These are phyloP conservation scores for Coenonympha arcania DNA, from an alignment of 2,888 invertebrate species.

Conservation along the genomic window DNA sequence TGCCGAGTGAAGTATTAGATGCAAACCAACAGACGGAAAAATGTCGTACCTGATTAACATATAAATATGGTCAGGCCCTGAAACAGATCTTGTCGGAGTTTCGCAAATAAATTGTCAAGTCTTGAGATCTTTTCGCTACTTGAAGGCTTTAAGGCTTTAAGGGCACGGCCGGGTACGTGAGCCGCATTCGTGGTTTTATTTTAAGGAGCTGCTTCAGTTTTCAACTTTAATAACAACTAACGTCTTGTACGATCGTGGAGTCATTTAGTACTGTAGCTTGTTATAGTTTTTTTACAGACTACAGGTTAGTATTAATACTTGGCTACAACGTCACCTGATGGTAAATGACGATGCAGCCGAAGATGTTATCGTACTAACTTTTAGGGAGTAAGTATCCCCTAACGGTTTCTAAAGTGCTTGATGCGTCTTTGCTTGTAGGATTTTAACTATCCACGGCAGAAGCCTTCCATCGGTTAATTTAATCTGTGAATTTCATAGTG, in stretches of 20 bases:
- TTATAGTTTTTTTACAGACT: no score
- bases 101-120: constrained; percentile 19
- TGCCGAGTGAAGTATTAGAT: constrained; percentile 63
- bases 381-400: no score
- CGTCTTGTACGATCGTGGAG: not conserved
- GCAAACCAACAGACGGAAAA: constrained; percentile 60
- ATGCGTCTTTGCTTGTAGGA: no score
- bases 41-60: constrained; percentile 61
- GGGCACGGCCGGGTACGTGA: constrained; percentile 15
- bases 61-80: constrained; percentile 43
- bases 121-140: constrained; percentile 9
- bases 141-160: constrained; percentile 12
- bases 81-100: constrained; percentile 21
- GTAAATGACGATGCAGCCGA: no score
- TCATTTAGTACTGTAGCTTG: not conserved
- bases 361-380: no score
- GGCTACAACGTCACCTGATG: no score
- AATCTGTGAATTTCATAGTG: no score
- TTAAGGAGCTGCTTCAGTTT: not conserved
- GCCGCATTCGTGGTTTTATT: constrained; percentile 11
- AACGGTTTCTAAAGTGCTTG: no score
- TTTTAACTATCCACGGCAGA: no score
- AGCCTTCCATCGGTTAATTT: no score
- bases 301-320: no score
- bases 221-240: constrained; percentile 1